Percentiles rank a stretch among this genome's conserved stretches.
Evolutionary conservation across 2,888 invertebrate genomes (phyloP).

Genomic region (Podabrus alpinus): DNA sequence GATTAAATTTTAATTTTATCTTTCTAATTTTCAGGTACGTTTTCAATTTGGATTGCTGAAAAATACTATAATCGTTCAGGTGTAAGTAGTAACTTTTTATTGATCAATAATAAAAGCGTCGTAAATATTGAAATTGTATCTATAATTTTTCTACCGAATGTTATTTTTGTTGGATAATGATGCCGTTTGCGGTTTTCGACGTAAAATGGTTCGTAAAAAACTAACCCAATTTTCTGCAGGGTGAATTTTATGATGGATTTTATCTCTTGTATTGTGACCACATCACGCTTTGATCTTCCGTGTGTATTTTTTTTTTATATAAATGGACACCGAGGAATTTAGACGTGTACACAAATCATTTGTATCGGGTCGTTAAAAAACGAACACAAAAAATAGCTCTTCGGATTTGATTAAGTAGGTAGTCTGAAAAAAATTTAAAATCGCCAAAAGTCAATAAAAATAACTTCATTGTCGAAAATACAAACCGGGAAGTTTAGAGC

Average conservation of each 20-base stretch:
- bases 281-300: slow-evolving; percentile 16
- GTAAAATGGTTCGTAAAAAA: slow-evolving; percentile 22
- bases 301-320: background rate
- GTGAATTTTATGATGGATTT: slow-evolving; percentile 22
- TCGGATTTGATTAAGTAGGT: background rate
- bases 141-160: slow-evolving; percentile 16
- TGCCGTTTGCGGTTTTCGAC: slow-evolving; percentile 17
- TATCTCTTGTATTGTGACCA: slow-evolving; percentile 18
- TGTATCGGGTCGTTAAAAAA: background rate
- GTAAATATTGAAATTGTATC: slow-evolving; percentile 20
- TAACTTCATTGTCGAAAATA: background rate
- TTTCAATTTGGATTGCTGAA: background rate
- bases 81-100: slow-evolving; percentile 15
- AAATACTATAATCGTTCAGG: slow-evolving; percentile 3
- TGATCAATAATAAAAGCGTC: slow-evolving; percentile 8
- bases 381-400: background rate
- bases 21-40: slow-evolving; percentile 22
- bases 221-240: slow-evolving; percentile 26
- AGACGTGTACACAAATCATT: background rate
- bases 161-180: slow-evolving; percentile 22
- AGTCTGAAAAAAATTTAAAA: background rate
- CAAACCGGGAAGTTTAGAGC: background rate
- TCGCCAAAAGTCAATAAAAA: background rate
- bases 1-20: background rate
- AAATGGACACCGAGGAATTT: background rate